phyloP scores from a whole-genome alignment of 2,113 vertebrate species.

The Ptyas mucosa region DNA sequence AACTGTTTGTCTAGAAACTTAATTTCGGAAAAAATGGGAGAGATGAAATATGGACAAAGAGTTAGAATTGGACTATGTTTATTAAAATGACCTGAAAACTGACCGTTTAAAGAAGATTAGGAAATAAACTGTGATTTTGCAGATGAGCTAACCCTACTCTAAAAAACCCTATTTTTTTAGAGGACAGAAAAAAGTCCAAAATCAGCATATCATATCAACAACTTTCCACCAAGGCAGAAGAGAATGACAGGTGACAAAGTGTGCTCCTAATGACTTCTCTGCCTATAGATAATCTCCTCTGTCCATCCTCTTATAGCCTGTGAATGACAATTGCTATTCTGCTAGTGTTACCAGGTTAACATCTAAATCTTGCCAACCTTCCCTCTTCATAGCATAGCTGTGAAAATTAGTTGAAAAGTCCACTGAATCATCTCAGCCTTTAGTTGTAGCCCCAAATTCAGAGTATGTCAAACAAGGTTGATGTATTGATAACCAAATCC shows the following conservation, averaged over 20 bases:
- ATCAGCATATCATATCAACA: background rate
- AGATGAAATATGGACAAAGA: background rate
- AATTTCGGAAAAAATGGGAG: conserved; percentile 29
- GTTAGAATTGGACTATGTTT: conserved; percentile 10
- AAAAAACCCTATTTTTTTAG: background rate
- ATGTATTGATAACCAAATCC: background rate
- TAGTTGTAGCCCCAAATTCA: background rate
- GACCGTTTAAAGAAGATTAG: background rate
- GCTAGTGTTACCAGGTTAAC: background rate
- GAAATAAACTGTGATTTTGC: background rate
- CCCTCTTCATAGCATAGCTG: background rate
- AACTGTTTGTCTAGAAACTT: conserved; percentile 3
- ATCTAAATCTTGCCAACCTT: background rate
- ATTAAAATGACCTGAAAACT: background rate
- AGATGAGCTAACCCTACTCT: background rate
- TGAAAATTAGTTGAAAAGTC: background rate
- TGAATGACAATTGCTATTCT: background rate
- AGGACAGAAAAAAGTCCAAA: background rate
- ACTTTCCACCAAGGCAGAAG: background rate
- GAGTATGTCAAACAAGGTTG: background rate
- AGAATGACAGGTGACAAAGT: background rate
- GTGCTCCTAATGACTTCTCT: background rate
- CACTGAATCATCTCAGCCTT: background rate
- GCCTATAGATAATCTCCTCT: background rate
- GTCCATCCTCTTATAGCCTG: background rate